Conservation (phyloP, 2,888 invertebrate genomes). For the Muschampia plurimacula region DNA sequence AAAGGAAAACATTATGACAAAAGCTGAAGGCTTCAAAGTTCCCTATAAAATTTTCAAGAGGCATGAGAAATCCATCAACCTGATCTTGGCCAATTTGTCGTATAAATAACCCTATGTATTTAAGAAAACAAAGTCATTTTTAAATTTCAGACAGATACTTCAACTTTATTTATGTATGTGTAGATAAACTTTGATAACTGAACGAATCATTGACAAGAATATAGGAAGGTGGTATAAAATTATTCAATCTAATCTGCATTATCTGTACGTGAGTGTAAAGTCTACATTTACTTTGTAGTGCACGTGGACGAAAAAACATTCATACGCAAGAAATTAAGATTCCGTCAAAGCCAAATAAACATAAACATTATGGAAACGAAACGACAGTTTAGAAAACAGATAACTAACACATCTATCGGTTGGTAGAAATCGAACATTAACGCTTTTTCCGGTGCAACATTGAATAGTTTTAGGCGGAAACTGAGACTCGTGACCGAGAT, state of each 20-base stretch:
- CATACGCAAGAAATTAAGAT: constrained; percentile 2
- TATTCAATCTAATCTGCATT: background rate
- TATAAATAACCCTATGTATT: no score
- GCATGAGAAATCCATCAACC: no score
- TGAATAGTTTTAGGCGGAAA: constrained; percentile 22
- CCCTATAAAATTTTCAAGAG: no score
- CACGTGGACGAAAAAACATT: constrained; percentile 11
- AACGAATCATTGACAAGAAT: background rate
- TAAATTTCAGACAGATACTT: no score
- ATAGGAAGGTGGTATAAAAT: background rate
- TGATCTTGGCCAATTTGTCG: background rate
- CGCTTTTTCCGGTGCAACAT: constrained; percentile 13
- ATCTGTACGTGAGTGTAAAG: background rate
- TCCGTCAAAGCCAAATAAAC: constrained; percentile 3
- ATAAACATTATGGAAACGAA: constrained; percentile 12
- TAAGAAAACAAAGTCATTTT: no score
- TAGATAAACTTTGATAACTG: background rate
- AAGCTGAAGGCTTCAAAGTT: no score
- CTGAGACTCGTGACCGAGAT: constrained; percentile 15
- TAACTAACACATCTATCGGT: background rate
- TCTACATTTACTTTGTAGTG: background rate
- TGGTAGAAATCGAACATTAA: constrained; percentile 10
- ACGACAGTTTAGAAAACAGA: constrained; percentile 4
- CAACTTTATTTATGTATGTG: background rate
- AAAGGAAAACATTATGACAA: no score